A percentile compares a stretch with the other conserved stretches of the same genome.
phyloP scores from a whole-genome alignment of 2,888 invertebrate species.

The Deroplatys truncata region DNA sequence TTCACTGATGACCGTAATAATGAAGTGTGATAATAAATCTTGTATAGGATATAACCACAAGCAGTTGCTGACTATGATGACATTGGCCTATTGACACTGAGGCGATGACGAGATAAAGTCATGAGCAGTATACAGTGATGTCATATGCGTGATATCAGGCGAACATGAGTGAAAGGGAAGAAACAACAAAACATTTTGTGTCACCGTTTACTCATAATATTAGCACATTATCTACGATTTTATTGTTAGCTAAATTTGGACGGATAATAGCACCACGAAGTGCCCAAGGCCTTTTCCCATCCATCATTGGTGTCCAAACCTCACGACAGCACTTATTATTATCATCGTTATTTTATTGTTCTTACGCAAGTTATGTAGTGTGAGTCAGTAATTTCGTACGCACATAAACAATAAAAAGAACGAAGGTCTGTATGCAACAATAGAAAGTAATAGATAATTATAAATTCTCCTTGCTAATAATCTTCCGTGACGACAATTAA shows the following conservation, averaged over 20 bases:
- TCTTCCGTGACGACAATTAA: too few species aligned
- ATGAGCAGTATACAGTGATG: background rate
- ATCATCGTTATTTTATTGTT: background rate
- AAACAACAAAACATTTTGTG: background rate
- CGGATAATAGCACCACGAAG: background rate
- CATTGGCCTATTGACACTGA: background rate
- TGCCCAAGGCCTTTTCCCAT: background rate
- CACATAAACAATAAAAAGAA: too few species aligned
- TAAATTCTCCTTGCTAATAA: too few species aligned
- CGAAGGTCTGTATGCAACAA: too few species aligned
- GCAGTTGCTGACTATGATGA: background rate
- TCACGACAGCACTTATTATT: background rate
- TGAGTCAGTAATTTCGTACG: background rate
- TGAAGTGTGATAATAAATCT: background rate
- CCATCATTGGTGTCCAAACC: background rate
- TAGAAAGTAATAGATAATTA: too few species aligned
- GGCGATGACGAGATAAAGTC: background rate
- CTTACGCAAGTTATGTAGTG: background rate
- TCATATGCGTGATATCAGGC: background rate
- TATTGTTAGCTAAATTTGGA: background rate
- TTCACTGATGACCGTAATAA: background rate
- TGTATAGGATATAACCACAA: background rate
- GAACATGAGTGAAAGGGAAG: conserved; percentile 10
- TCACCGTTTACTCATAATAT: background rate
- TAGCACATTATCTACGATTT: background rate